These are phyloP conservation scores for Chiloscyllium punctatum DNA, from an alignment of 2,797 vertebrate genomes.

Conservation along the genomic window DNA sequence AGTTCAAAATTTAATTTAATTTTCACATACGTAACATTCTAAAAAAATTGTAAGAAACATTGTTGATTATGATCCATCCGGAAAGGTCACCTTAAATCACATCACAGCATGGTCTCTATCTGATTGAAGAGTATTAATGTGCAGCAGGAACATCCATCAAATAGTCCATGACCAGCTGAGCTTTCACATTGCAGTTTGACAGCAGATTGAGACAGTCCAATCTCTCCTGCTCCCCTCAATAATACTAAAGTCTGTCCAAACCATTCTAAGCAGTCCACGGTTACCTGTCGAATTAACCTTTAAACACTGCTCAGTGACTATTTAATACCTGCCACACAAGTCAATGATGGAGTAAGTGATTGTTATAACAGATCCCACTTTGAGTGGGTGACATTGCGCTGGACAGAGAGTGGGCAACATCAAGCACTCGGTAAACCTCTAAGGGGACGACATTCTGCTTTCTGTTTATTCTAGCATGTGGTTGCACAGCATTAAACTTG, in stretches of 20 bases:
- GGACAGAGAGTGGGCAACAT: no score
- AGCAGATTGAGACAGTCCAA: background rate
- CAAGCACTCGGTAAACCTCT: background rate
- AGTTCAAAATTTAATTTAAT: background rate
- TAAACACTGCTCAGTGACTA: background rate
- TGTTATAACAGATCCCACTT: background rate
- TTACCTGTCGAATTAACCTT: background rate
- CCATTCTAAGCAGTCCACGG: background rate
- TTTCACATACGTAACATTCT: background rate
- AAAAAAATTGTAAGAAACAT: background rate
- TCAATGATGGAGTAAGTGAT: background rate
- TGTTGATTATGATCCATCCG: background rate
- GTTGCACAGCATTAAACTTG: no score
- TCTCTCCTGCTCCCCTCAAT: background rate
- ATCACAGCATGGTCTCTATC: background rate
- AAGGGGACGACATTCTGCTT: background rate
- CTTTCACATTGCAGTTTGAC: background rate
- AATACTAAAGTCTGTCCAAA: background rate
- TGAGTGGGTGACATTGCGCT: background rate
- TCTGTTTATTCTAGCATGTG: background rate
- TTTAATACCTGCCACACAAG: background rate
- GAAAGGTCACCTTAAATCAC: background rate
- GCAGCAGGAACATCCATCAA: background rate
- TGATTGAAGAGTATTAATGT: background rate
- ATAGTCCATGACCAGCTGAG: background rate